Evolutionary conservation across 23 tunicate species (phyloP), one percentile per base, ranked within the genome.

Genomic region (Styela plicata): DNA sequence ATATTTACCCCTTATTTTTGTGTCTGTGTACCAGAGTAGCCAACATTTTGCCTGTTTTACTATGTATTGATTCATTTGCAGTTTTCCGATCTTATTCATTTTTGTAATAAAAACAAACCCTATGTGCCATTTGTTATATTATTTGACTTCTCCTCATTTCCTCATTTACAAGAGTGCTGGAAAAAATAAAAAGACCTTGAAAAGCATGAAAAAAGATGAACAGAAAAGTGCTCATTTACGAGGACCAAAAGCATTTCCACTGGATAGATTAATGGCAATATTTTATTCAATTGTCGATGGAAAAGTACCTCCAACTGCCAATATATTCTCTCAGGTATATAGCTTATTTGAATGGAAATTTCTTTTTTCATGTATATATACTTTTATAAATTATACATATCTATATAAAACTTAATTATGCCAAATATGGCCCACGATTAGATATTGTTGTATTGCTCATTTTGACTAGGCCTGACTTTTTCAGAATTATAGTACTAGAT

Each of bases 211-310:
- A 28, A 79, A 79, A 33, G 83, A 83, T 34, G 88, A 77, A 27
- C 70, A 62, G 35, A 84, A 87, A 62, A 69, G 66, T 26, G 85
- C 83, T 32, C 97, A 92, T 65, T 85, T 94, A 2, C 80, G 68
- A 25, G 98, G 98, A 18, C 98, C 98, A 3, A 89, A 82, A 2
- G 70, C 85, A 24, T 94, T 94, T 64, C 80, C 95, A 1, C 83
- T 94, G n/a, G 89, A 94, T 79, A 81, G 98, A 71, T 35, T 94
- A 88, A 94, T 94, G 94, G 95, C 98, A 30, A 89, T 94, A 70
- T 94, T 94, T 69, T 89, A 94, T 35, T 94, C 98, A 3, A 89
- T 94, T 30, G 89, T 92, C 24, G 98, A 88, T 63, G 86, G 66
- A 2, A 74, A 74, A 31, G 89, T 84, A 23, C 87, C 89, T 19